Evolutionary conservation across 2,113 vertebrate genomes (phyloP).

Genomic region (Neotragus moschatus): DNA sequence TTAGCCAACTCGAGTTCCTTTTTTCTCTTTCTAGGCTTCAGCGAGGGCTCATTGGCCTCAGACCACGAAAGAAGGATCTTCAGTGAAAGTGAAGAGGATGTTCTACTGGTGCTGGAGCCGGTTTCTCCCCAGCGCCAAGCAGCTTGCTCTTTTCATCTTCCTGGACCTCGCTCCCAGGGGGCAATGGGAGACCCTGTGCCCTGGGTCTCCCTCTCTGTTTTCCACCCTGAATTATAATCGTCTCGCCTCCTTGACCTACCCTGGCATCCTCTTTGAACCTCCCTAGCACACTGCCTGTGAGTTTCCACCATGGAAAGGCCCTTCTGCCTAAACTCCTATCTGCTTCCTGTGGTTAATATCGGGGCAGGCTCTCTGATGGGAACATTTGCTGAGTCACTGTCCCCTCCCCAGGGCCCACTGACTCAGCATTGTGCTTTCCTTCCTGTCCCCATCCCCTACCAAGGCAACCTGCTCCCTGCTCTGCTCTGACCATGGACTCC

Average conservation of each 20-base stretch:
- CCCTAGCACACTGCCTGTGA: background rate
- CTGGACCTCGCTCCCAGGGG: background rate
- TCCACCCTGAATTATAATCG: background rate
- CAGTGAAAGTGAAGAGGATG: background rate
- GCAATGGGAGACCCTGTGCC: background rate
- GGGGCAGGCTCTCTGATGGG: background rate
- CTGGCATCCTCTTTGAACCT: background rate
- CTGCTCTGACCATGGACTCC: background rate
- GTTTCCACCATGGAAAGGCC: conserved; percentile 13
- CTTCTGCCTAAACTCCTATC: background rate
- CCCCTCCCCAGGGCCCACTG: background rate
- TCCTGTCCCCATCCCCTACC: background rate
- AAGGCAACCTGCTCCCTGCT: background rate
- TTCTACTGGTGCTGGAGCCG: background rate
- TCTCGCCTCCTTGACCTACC: background rate
- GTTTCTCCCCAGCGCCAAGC: background rate
- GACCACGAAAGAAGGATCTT: background rate
- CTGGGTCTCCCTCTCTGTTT: background rate
- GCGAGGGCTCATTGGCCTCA: background rate
- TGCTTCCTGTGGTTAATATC: conserved; percentile 41
- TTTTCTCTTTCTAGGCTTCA: background rate
- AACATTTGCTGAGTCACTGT: conserved; percentile 36
- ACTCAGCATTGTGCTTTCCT: background rate
- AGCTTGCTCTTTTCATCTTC: background rate
- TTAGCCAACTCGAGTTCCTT: background rate